phyloP scores from a whole-genome alignment of 2,797 vertebrate species.

The Characodon lateralis region DNA sequence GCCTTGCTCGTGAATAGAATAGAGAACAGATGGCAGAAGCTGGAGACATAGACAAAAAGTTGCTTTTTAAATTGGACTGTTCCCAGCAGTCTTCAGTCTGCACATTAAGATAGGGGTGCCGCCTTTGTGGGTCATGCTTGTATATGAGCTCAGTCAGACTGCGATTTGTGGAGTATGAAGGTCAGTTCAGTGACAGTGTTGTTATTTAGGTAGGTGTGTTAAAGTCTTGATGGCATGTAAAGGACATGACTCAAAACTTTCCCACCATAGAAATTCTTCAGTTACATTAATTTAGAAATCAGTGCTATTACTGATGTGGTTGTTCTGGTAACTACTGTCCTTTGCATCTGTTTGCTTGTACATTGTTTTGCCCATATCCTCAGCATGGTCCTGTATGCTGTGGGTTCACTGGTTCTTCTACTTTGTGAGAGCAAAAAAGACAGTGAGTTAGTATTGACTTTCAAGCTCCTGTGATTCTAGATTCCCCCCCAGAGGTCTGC shows the following conservation, averaged over 20 bases:
- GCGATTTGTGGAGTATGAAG: neutral
- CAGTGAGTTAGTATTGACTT: slow-evolving; percentile 36
- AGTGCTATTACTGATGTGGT: neutral
- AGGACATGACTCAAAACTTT: neutral
- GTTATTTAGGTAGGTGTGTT: neutral
- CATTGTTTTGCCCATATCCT: neutral
- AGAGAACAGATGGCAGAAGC: slow-evolving; percentile 4
- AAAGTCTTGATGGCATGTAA: neutral
- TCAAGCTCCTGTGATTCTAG: slow-evolving; percentile 37
- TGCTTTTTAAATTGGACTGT: slow-evolving; percentile 4
- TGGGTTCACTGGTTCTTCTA: slow-evolving; percentile 13
- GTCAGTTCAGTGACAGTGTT: neutral
- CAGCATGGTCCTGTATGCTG: slow-evolving; percentile 21
- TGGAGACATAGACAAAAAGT: neutral
- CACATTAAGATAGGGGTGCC: neutral
- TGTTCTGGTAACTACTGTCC: neutral
- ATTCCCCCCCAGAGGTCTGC: slow-evolving; percentile 35
- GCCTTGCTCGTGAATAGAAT: neutral
- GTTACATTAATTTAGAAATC: neutral
- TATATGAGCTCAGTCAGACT: neutral
- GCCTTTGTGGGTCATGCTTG: neutral
- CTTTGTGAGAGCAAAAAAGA: neutral
- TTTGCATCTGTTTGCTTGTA: neutral
- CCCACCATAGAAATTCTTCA: neutral
- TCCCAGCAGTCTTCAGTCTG: slow-evolving; percentile 8